A percentile compares a stretch with the other conserved stretches of the same genome.
Conservation (phyloP, 2,113 vertebrate species). For the Cavia porcellus region DNA sequence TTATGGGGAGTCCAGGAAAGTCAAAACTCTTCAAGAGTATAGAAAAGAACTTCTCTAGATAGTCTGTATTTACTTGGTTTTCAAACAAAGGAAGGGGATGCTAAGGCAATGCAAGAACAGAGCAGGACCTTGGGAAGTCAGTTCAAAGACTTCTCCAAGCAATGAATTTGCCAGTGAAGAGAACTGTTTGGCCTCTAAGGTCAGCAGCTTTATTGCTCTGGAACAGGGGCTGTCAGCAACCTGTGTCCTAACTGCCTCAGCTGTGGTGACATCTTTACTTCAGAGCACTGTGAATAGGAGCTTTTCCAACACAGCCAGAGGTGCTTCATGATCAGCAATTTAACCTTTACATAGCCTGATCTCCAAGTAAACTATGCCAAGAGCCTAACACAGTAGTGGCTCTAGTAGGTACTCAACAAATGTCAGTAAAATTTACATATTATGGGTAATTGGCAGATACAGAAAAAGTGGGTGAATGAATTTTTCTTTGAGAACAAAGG, state of each 20-base stretch:
- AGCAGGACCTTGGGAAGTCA: neutral
- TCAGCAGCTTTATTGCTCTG: neutral
- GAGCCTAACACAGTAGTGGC: neutral
- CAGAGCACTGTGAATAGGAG: neutral
- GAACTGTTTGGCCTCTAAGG: neutral
- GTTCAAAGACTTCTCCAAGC: neutral
- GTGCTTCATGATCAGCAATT: neutral
- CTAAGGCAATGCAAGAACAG: neutral
- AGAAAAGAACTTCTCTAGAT: neutral
- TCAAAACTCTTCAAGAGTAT: neutral
- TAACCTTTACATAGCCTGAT: neutral
- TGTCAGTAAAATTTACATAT: neutral
- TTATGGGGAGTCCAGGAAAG: neutral
- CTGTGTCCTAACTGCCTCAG: neutral
- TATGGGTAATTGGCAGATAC: neutral
- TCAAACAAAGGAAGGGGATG: neutral
- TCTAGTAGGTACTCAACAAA: neutral
- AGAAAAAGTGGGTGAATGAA: neutral
- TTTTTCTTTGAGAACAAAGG: neutral
- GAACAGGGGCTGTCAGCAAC: neutral
- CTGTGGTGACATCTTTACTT: neutral
- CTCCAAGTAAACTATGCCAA: neutral
- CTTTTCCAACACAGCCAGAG: neutral
- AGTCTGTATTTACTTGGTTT: neutral
- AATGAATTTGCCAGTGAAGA: neutral